Conservation (phyloP, 1,140 invertebrate species). For the Adoxophyes honmai region DNA sequence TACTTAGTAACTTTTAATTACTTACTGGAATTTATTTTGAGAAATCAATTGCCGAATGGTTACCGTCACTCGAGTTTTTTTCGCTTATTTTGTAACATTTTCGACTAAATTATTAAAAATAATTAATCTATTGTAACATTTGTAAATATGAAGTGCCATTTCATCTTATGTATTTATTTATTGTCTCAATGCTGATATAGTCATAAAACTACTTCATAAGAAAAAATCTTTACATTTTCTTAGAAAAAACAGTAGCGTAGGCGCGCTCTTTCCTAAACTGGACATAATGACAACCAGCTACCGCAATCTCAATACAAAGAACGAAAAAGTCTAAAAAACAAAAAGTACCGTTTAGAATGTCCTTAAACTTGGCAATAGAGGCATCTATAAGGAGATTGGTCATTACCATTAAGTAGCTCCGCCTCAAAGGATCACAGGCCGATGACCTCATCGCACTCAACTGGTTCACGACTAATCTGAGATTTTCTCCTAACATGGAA, state of each 20-base stretch:
- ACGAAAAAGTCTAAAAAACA: neutral
- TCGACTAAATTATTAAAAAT: no score
- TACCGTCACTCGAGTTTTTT: no score
- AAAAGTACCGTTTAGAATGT: slow-evolving; percentile 27
- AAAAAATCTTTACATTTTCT: neutral
- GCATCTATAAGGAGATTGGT: slow-evolving; percentile 21
- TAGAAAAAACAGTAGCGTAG: neutral
- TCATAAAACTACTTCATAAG: neutral
- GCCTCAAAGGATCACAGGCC: slow-evolving; percentile 21
- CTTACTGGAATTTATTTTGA: no score
- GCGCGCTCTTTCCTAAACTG: neutral
- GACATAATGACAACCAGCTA: no score
- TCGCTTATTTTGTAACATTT: no score
- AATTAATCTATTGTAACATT: no score
- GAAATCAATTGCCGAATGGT: no score
- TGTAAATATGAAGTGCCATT: neutral
- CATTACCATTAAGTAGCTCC: slow-evolving; percentile 15
- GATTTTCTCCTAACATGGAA: neutral
- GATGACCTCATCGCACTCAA: slow-evolving; percentile 19
- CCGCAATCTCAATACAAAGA: no score
- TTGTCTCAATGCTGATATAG: neutral
- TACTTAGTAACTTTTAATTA: no score
- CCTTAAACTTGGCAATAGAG: slow-evolving; percentile 20
- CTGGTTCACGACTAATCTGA: no score
- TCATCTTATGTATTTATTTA: neutral